A percentile compares a stretch with the other conserved stretches of the same genome.
Conservation (phyloP, 2,113 vertebrate species). For the Lampris incognitus region DNA sequence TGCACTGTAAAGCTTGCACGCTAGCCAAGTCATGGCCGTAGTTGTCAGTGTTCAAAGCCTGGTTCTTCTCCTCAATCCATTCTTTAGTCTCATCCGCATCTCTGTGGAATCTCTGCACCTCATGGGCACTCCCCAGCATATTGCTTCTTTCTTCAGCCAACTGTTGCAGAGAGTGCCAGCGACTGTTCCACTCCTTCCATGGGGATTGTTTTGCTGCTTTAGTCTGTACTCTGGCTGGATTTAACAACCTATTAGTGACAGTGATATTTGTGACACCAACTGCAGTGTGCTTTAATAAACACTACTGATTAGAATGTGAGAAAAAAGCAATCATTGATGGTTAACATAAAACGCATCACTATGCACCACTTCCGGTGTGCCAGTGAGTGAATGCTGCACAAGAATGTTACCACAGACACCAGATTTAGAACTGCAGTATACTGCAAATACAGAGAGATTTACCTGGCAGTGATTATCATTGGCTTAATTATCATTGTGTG, state of each 20-base stretch:
- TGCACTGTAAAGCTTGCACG: constrained; percentile 96
- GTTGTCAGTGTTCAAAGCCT: constrained; percentile 98
- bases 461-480: no score
- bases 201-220: constrained; percentile 81
- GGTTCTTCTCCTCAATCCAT: constrained; percentile 99
- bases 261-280: constrained; percentile 72
- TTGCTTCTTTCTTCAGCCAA: constrained; percentile 97
- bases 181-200: constrained; percentile 93
- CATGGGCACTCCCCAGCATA: constrained; percentile 94
- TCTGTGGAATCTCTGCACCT: constrained; percentile 98
- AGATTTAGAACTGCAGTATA: no score
- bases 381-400: no score
- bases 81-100: constrained; percentile 99
- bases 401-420: no score
- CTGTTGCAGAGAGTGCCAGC: constrained; percentile 95
- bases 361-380: no score
- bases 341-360: no score
- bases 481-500: no score
- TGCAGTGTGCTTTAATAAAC: constrained; percentile 91
- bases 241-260: constrained; percentile 71
- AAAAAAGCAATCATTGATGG: no score
- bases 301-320: constrained; percentile 85
- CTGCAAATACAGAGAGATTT: no score
- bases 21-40: constrained; percentile 97
- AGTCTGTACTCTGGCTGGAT: constrained; percentile 84